Conservation (phyloP, 2,888 invertebrate species). For the Drosophila siamana region DNA sequence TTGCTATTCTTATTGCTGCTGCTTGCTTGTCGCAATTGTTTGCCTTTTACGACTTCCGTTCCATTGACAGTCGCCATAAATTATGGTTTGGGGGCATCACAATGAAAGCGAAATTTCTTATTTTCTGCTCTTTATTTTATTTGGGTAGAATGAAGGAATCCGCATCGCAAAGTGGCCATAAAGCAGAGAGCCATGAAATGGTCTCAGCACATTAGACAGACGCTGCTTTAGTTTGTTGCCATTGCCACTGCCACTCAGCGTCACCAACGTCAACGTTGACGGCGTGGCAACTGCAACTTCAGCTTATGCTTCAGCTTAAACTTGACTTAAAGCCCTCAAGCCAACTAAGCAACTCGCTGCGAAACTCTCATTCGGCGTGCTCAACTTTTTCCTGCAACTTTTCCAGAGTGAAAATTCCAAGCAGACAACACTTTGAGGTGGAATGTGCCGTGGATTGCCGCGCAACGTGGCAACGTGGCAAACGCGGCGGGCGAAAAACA, state of each 20-base stretch:
- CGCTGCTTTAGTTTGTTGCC: conserved; percentile 13
- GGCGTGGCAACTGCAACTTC: background rate
- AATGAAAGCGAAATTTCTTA: conserved; percentile 49
- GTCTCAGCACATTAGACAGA: conserved; percentile 31
- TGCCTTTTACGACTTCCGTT: conserved; percentile 64
- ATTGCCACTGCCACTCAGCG: conserved; percentile 15
- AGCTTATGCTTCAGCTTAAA: conserved; percentile 8
- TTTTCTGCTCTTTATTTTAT: conserved; percentile 5
- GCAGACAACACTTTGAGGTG: conserved; percentile 42
- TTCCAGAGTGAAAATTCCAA: conserved; percentile 57
- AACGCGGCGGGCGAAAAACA: conserved; percentile 37
- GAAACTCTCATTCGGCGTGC: background rate
- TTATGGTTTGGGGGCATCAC: conserved; percentile 59
- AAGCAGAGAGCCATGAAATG: conserved; percentile 31
- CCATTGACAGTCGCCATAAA: conserved; percentile 58
- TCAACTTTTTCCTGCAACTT: conserved; percentile 29
- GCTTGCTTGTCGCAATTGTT: conserved; percentile 56
- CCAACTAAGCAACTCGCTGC: conserved; percentile 2
- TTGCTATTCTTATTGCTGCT: background rate
- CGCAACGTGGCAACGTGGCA: conserved; percentile 16
- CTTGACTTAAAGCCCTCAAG: conserved; percentile 35
- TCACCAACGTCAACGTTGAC: background rate
- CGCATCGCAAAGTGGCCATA: conserved; percentile 43
- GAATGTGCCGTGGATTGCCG: conserved; percentile 5
- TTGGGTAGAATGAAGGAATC: background rate